Conservation (phyloP, 2,888 invertebrate species). For the Apantesis nais region DNA sequence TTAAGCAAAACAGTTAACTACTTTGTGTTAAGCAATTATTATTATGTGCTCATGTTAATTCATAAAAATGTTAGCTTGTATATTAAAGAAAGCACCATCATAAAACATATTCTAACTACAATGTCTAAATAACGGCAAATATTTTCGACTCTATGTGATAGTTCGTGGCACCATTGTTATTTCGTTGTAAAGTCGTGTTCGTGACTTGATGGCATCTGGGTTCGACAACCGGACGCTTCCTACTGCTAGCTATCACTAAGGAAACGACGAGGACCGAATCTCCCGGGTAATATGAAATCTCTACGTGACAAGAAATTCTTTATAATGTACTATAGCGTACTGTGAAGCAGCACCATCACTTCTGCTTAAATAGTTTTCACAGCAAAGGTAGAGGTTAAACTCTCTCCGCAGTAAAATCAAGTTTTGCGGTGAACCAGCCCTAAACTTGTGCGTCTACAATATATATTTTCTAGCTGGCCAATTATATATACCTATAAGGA, state of each 20-base stretch:
- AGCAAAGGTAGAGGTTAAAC: slow-evolving; percentile 45
- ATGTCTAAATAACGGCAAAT: not conserved
- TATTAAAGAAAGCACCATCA: slow-evolving; percentile 3
- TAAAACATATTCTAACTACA: not conserved
- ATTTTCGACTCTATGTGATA: slow-evolving; percentile 4
- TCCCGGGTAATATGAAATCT: slow-evolving; percentile 36
- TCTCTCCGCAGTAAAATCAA: slow-evolving; percentile 43
- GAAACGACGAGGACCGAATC: slow-evolving; percentile 29
- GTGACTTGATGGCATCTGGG: slow-evolving; percentile 48
- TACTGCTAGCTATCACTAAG: slow-evolving; percentile 23
- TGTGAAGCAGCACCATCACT: slow-evolving; percentile 29
- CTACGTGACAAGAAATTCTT: slow-evolving; percentile 42
- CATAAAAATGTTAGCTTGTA: not conserved
- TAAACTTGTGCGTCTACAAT: slow-evolving; percentile 29
- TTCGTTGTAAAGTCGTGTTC: slow-evolving; percentile 21
- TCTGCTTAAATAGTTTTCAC: slow-evolving; percentile 40
- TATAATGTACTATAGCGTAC: slow-evolving; percentile 18
- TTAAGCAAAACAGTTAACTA: not conserved
- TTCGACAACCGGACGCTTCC: slow-evolving; percentile 50
- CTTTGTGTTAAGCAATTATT: not conserved
- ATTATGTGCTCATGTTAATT: not conserved
- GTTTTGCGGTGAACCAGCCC: slow-evolving; percentile 30
- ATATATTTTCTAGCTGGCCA: slow-evolving; percentile 25
- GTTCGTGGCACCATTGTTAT: slow-evolving; percentile 4
- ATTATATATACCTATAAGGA: slow-evolving; percentile 7